Evolutionary conservation across 2,113 vertebrate species (phyloP), one percentile per base, ranked within the genome.

Genomic region (Halcyon senegalensis): DNA sequence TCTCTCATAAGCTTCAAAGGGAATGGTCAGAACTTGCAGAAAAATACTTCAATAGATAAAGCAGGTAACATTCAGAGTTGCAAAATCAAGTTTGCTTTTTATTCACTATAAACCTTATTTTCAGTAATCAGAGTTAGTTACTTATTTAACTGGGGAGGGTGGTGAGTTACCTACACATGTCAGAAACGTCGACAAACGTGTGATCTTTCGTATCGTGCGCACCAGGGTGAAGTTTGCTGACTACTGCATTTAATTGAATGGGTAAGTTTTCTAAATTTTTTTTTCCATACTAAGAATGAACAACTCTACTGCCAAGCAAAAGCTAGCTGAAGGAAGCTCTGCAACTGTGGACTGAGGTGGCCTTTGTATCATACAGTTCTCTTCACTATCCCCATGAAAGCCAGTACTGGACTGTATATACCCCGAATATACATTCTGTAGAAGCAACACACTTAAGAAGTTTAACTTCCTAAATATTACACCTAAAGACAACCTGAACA

Each of bases 1-100:
- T 75, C 81, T 64, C 66, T 95, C 87, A 81, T 89, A 95, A 87
- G 84, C 82, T 88, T 96, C 91, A 96, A 96, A 94, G 87, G 74
- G 67, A 96, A 79, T 37, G n/a, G 46, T 78, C 73, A 72, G 77
- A 94, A 93, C 59, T 53, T 58, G 41, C 15, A 96, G 66, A 35
- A 89, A 79, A 81, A 67, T 76, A 39, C 69, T 79, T 37, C 66
- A 87, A 94, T 11, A 96, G 60, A 39, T 63, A 91, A 80, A 74
- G 46, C 60, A 80, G 43, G 56, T 84, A 97, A 84, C 60, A 20
- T 84, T 89, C 5, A 2, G 41, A 77, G 41, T 16, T 41, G 33
- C 58, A 48, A 86, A 46, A 43, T 56, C 35, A 74, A 59, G 55
- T 84, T 46, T 59, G 23, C 12, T 85, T 68, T 90, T 74, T 44